Conservation (phyloP, 2,888 invertebrate species). For the Cremastinae sp. region DNA sequence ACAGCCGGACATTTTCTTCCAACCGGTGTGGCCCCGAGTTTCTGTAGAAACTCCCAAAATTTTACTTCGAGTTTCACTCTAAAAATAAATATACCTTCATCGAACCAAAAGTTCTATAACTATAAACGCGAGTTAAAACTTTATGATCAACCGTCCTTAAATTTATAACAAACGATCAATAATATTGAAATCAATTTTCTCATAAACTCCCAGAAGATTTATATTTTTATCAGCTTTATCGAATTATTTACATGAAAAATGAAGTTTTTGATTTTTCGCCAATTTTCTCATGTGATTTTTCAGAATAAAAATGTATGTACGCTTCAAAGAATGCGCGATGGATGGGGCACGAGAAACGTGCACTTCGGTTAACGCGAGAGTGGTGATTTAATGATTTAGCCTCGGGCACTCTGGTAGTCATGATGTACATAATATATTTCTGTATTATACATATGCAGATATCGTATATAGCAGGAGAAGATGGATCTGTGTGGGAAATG, state of each 20-base stretch:
- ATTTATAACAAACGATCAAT: not conserved
- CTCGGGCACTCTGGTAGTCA: conserved; percentile 59
- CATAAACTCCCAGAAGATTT: too few species aligned
- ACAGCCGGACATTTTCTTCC: not conserved
- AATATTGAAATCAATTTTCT: too few species aligned
- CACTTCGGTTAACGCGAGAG: conserved; percentile 46
- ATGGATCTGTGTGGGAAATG: conserved; percentile 8
- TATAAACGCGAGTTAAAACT: too few species aligned
- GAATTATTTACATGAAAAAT: too few species aligned
- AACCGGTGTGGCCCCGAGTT: not conserved
- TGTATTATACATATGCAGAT: not conserved
- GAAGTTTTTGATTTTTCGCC: too few species aligned
- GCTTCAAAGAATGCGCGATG: not conserved
- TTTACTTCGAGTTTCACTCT: not conserved
- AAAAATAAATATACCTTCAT: too few species aligned
- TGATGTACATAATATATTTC: conserved; percentile 12
- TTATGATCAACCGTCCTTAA: conserved; percentile 1
- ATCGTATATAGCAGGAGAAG: not conserved
- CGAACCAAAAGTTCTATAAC: not conserved
- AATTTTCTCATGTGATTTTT: too few species aligned
- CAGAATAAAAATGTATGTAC: too few species aligned
- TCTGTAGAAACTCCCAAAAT: conserved; percentile 9
- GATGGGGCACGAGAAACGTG: not conserved
- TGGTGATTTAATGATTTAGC: conserved; percentile 73
- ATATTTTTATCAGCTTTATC: conserved; percentile 1